These are phyloP conservation scores for Darevskia nairensis DNA, from an alignment of 2,797 vertebrate species.

Conservation along the genomic window DNA sequence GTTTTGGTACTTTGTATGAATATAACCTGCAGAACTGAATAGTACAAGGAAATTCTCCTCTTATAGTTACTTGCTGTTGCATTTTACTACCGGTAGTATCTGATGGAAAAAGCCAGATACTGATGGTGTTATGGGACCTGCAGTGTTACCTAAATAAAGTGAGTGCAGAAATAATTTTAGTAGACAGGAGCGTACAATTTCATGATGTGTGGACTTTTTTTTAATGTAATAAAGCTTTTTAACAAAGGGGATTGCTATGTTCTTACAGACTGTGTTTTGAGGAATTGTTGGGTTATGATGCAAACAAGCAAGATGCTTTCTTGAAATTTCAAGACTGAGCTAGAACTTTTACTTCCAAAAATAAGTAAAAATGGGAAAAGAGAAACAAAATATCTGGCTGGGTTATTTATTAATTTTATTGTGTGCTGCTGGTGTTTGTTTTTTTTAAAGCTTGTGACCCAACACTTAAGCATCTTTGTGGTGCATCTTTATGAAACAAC, in stretches of 20 bases:
- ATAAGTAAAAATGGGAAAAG: neutral
- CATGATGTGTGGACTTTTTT: neutral
- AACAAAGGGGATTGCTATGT: too few relatives aligned
- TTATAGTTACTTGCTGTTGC: neutral
- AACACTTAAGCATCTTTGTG: neutral
- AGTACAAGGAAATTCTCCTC: neutral
- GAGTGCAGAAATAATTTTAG: neutral
- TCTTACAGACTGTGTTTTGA: neutral
- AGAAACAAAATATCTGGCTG: neutral
- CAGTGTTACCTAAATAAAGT: neutral
- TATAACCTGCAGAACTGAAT: neutral
- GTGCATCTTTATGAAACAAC: neutral
- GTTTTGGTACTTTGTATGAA: neutral
- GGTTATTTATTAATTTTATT: too few relatives aligned
- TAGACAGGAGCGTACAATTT: neutral
- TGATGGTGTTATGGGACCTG: neutral
- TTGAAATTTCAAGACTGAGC: neutral
- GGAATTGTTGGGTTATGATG: neutral
- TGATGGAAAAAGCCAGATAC: neutral
- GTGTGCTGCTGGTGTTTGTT: fast-evolving
- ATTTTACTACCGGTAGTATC: neutral
- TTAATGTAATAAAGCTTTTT: neutral
- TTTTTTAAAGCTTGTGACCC: neutral
- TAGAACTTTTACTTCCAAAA: neutral
- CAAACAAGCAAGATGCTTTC: neutral